Conservation (phyloP, 2,797 vertebrate genomes). For the Pagetopsis macropterus region DNA sequence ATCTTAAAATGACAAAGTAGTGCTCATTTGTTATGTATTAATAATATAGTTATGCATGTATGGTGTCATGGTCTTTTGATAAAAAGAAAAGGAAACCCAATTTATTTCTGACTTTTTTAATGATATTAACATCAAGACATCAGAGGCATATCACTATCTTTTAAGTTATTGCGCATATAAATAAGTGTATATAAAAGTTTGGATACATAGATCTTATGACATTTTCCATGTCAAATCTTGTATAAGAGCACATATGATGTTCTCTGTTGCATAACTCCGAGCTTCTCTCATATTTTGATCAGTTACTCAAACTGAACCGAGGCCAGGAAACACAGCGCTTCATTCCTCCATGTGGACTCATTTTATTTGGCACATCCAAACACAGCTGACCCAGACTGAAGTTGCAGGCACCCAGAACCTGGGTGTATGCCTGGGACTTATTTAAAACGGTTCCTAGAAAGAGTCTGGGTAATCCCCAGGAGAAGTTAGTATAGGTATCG, state of each 20-base stretch:
- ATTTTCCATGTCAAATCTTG: background rate
- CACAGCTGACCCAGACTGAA: constrained; percentile 49
- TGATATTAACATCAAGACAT: no score
- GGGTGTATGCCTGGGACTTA: constrained; percentile 41
- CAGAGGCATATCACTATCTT: background rate
- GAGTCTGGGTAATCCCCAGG: constrained; percentile 11
- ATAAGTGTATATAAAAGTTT: background rate
- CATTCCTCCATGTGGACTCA: constrained; percentile 41
- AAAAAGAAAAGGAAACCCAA: background rate
- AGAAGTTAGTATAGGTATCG: constrained; percentile 21
- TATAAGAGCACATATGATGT: constrained; percentile 14
- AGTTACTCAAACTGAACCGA: constrained; percentile 31
- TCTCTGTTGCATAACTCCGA: constrained; percentile 27
- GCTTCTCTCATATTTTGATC: constrained; percentile 29
- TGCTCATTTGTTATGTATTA: background rate
- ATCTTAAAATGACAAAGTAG: background rate
- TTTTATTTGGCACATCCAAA: constrained; percentile 53
- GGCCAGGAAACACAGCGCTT: constrained; percentile 44
- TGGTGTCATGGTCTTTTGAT: background rate
- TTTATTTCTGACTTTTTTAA: background rate
- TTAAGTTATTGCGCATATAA: background rate
- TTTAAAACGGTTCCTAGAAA: constrained; percentile 53
- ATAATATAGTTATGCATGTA: no score
- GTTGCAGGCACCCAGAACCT: constrained; percentile 37
- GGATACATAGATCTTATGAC: background rate